Conservation (phyloP, 2,888 invertebrate species). For the Epirrita christyi region DNA sequence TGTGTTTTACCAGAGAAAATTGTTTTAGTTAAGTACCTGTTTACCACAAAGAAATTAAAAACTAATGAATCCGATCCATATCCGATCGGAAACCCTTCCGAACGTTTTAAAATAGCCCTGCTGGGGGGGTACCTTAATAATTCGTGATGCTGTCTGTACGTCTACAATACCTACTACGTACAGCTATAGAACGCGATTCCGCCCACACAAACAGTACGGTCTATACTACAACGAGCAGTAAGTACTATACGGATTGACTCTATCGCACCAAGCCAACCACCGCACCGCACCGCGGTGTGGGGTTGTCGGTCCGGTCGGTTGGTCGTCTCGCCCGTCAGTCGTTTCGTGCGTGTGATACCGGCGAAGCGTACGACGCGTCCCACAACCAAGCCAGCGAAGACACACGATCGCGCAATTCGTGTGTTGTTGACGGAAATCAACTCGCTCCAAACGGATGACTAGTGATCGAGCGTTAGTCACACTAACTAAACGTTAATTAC, state of each 20-base stretch:
- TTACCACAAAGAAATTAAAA: no score
- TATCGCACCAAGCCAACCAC: background rate
- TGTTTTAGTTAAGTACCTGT: no score
- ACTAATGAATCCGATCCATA: no score
- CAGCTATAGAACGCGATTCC: no score
- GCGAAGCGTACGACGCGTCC: conserved; percentile 17
- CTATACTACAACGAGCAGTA: conserved; percentile 6
- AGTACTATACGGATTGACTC: no score
- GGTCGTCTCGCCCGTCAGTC: conserved; percentile 9
- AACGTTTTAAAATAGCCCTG: no score
- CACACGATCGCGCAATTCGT: conserved; percentile 13
- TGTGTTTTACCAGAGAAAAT: no score
- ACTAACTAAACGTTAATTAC: background rate
- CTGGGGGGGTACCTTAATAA: no score
- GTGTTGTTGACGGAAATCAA: conserved; percentile 26
- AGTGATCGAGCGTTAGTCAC: conserved; percentile 19
- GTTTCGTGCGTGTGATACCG: conserved; percentile 19
- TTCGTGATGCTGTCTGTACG: no score
- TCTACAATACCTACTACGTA: no score
- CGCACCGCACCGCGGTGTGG: background rate
- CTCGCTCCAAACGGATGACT: conserved; percentile 11
- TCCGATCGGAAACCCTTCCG: no score
- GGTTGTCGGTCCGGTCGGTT: background rate
- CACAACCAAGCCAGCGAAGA: background rate
- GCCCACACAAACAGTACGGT: conserved; percentile 12